Evolutionary conservation across 2,113 vertebrate species (phyloP).

Genomic region (Chaetura pelagica): DNA sequence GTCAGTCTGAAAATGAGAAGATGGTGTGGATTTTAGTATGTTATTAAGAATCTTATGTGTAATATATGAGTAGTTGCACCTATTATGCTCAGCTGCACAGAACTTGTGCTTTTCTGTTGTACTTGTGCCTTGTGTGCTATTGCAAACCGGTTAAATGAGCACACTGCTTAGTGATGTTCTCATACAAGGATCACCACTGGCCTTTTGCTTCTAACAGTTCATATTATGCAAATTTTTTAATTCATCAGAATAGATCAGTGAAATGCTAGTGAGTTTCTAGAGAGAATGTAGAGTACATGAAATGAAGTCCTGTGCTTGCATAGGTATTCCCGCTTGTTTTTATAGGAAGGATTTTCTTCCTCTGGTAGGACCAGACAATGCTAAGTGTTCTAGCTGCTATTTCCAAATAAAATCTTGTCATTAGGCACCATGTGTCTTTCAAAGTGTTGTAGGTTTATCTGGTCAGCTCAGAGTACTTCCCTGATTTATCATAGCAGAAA

Average conservation of each 20-base stretch:
- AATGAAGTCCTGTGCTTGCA: background rate
- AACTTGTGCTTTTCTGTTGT: background rate
- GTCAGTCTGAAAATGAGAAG: too few species aligned
- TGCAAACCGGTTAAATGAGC: background rate
- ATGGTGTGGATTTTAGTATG: too few species aligned
- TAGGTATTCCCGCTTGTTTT: background rate
- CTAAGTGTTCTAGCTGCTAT: background rate
- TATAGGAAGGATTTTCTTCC: background rate
- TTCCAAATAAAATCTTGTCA: background rate
- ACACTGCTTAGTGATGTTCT: too few species aligned
- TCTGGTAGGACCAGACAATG: background rate
- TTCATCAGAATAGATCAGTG: background rate
- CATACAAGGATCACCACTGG: background rate
- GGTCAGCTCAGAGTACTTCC: background rate
- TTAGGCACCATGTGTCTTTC: background rate
- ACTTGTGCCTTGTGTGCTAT: fast-evolving
- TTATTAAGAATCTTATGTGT: background rate
- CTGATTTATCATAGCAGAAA: background rate
- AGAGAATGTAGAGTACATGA: background rate
- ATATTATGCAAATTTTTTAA: background rate
- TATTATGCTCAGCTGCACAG: background rate
- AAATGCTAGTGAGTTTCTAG: background rate
- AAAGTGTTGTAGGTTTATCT: background rate
- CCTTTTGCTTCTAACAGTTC: background rate
- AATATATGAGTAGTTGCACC: background rate